phyloP scores from a whole-genome alignment of 1,140 invertebrate species.

The Macrosteles quadrilineatus region DNA sequence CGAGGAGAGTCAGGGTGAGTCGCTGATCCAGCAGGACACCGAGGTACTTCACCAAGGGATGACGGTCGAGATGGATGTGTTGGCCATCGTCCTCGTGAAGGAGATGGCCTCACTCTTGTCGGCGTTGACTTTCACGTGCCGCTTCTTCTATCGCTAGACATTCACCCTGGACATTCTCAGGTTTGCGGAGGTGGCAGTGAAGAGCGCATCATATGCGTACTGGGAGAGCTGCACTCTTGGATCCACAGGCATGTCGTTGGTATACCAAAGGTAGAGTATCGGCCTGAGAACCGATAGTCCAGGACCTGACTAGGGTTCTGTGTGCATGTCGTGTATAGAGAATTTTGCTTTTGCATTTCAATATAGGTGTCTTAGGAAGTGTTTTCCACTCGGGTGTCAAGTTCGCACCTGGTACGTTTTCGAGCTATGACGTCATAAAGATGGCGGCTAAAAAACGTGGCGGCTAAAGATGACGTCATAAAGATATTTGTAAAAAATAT shows the following conservation, averaged over 20 bases:
- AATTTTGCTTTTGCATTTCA: no score
- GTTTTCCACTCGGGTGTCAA: no score
- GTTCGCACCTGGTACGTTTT: no score
- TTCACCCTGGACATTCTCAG: not conserved
- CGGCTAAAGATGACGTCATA: no score
- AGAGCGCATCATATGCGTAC: constrained; percentile 26
- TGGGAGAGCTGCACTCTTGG: not conserved
- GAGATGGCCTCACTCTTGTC: not conserved
- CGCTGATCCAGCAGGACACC: not conserved
- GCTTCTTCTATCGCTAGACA: constrained; percentile 2
- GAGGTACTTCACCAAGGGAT: not conserved
- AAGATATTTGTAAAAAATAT: no score
- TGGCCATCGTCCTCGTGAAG: not conserved
- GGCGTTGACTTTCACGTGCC: constrained; percentile 7
- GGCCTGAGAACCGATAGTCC: constrained; percentile 17
- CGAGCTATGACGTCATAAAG: no score
- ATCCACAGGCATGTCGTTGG: constrained; percentile 16
- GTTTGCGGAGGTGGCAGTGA: not conserved
- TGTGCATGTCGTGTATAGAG: no score
- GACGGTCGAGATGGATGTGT: not conserved
- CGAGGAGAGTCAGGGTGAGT: not conserved
- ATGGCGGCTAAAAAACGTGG: no score
- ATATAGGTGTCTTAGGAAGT: no score
- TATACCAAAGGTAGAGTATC: constrained; percentile 24
- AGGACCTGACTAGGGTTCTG: no score